These are phyloP conservation scores for Pygoscelis antarcticus DNA, from an alignment of 2,113 vertebrate species.

Conservation along the genomic window DNA sequence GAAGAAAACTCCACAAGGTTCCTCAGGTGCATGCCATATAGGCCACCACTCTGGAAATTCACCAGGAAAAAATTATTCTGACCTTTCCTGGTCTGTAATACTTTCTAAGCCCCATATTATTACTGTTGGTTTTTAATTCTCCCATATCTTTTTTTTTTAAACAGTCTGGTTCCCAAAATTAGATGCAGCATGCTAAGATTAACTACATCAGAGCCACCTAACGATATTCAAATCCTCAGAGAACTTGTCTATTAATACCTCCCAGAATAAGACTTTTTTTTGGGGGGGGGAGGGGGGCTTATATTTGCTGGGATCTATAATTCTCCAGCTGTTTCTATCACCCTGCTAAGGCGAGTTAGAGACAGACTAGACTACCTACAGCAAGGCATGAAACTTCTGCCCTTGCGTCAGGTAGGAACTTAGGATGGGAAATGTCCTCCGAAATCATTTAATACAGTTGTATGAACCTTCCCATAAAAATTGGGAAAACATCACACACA, in stretches of 20 bases:
- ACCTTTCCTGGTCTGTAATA: not conserved
- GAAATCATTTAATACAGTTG: not conserved
- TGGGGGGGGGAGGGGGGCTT: too few relatives aligned
- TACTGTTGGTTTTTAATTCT: not conserved
- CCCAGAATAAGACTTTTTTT: not conserved
- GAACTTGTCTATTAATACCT: not conserved
- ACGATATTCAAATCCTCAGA: not conserved
- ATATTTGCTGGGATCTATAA: not conserved
- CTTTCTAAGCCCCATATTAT: not conserved
- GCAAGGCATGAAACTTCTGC: not conserved
- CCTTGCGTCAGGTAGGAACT: too few relatives aligned
- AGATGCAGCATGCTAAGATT: not conserved
- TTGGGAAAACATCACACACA: too few relatives aligned
- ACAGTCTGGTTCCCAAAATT: not conserved
- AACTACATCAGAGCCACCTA: not conserved
- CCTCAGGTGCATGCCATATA: accelerated
- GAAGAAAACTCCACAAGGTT: not conserved
- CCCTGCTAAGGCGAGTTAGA: not conserved
- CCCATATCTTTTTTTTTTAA: not conserved
- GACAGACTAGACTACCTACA: too few relatives aligned
- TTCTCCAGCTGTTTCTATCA: not conserved
- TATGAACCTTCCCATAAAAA: not conserved
- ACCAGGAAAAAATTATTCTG: not conserved
- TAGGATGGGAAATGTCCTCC: not conserved
- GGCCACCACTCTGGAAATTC: not conserved